These are phyloP conservation scores for Mustela nigripes DNA, from an alignment of 2,113 vertebrate genomes.

Conservation along the genomic window DNA sequence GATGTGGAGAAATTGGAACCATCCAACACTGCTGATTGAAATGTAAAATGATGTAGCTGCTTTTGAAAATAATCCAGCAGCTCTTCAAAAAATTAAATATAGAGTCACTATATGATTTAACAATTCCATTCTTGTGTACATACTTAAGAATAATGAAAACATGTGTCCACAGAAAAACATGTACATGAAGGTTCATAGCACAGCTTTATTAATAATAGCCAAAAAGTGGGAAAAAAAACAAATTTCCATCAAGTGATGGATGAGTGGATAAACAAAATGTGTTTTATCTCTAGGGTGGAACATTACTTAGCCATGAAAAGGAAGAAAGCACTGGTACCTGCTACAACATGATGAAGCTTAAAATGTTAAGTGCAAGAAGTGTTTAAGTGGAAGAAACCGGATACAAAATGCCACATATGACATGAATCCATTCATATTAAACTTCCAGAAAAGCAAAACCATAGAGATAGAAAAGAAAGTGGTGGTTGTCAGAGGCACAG, in stretches of 20 bases:
- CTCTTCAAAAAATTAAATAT: conserved; percentile 49
- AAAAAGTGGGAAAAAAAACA: conserved; percentile 11
- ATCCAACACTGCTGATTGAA: background rate
- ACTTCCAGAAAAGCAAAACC: background rate
- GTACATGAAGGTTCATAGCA: conserved; percentile 43
- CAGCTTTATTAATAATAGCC: conserved; percentile 38
- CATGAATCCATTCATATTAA: background rate
- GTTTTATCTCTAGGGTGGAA: background rate
- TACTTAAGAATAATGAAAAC: conserved; percentile 53
- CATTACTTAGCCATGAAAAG: conserved; percentile 36
- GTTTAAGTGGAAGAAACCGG: background rate
- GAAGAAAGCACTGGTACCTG: background rate
- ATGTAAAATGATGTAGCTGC: conserved; percentile 34
- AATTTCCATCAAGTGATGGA: background rate
- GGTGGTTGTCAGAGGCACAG: background rate
- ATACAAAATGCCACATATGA: background rate
- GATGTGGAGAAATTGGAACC: conserved; percentile 28
- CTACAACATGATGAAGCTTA: background rate
- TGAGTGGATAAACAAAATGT: conserved; percentile 21
- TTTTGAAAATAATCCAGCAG: conserved; percentile 26
- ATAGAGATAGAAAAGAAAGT: background rate
- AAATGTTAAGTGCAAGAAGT: background rate
- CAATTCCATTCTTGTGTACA: background rate
- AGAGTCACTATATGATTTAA: background rate
- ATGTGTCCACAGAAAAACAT: conserved; percentile 30